These are phyloP conservation scores for Cydia strobilella DNA, from an alignment of 1,140 invertebrate species.

Conservation along the genomic window DNA sequence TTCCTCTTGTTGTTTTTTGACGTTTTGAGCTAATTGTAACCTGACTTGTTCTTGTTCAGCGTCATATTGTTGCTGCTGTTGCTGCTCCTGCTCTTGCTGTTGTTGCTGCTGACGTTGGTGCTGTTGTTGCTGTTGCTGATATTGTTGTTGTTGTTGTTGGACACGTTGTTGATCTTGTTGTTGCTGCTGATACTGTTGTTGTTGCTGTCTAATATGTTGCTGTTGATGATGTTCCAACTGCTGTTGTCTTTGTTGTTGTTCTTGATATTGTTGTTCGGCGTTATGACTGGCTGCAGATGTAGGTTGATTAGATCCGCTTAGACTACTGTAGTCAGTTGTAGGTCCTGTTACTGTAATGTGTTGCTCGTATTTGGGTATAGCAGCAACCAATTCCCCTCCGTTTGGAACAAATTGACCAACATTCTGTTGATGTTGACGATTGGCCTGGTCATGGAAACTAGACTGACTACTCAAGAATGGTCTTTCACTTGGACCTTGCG, in stretches of 20 bases:
- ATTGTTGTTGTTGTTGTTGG: constrained; percentile 39
- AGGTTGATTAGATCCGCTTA: constrained; percentile 53
- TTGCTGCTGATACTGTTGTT: constrained; percentile 49
- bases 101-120: constrained; percentile 62
- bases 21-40: constrained; percentile 72
- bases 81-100: constrained; percentile 55
- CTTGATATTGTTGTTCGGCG: constrained; percentile 33
- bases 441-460: constrained; percentile 52
- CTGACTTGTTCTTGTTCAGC: constrained; percentile 78
- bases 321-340: constrained; percentile 51
- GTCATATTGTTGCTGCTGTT: constrained; percentile 65
- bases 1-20: constrained; percentile 74
- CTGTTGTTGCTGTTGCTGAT: constrained; percentile 53
- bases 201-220: constrained; percentile 53
- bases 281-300: constrained; percentile 43
- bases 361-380: constrained; percentile 88
- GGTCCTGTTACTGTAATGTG: constrained; percentile 82
- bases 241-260: constrained; percentile 38
- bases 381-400: constrained; percentile 85
- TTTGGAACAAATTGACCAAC: constrained; percentile 79
- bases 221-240: constrained; percentile 54
- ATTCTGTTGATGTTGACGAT: constrained; percentile 63
- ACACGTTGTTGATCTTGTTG: constrained; percentile 44
- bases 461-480: constrained; percentile 50
- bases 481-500: constrained; percentile 54